phyloP scores from a whole-genome alignment of 2,888 invertebrate species.

The Phyto melanocephala region DNA sequence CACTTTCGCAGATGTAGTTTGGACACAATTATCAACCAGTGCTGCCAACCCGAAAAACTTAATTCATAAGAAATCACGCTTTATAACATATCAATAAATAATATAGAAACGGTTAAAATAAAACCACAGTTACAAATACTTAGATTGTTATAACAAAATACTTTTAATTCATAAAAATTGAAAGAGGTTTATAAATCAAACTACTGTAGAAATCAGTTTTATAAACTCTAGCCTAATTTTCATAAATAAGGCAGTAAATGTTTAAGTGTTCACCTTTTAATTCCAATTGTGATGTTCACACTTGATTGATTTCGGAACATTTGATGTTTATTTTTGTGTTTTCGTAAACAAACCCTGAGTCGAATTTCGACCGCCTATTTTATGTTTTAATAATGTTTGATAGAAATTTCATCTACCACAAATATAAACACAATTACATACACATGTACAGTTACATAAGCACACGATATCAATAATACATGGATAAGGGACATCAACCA shows the following conservation, averaged over 20 bases:
- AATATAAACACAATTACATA: constrained; percentile 20
- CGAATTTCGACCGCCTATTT: constrained; percentile 56
- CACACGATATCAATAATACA: background rate
- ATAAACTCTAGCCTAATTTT: too few species aligned
- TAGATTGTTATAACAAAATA: too few species aligned
- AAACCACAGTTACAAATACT: too few species aligned
- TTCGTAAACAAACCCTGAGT: constrained; percentile 48
- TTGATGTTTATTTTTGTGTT: constrained; percentile 44
- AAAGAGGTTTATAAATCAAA: too few species aligned
- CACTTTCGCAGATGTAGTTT: too few species aligned
- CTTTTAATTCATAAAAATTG: too few species aligned
- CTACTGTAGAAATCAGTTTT: too few species aligned
- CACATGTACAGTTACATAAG: background rate
- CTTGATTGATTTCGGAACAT: constrained; percentile 43
- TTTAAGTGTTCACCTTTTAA: constrained; percentile 20
- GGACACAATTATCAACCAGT: too few species aligned
- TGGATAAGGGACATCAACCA: constrained; percentile 43
- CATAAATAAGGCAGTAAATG: background rate
- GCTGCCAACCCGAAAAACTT: too few species aligned
- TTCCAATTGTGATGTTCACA: constrained; percentile 59
- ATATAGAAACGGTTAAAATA: too few species aligned
- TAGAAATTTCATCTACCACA: constrained; percentile 40
- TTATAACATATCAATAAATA: too few species aligned
- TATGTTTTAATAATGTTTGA: constrained; percentile 62
- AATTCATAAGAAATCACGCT: too few species aligned